Conservation (phyloP, 2,113 vertebrate genomes). For the Cyphomyrus discorhynchus region DNA sequence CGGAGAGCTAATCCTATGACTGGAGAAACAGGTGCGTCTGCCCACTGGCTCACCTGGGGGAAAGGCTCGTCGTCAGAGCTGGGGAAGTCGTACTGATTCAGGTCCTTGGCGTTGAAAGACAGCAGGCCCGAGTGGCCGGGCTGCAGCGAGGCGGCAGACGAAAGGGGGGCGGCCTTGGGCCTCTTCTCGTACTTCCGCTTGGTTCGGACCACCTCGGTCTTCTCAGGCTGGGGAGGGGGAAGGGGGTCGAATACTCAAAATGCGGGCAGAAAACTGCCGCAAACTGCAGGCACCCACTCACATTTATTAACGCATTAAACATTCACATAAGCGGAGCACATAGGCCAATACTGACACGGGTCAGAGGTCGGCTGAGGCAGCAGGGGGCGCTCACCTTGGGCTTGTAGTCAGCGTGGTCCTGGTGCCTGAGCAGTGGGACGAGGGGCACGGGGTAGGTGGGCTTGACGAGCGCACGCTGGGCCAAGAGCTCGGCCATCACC, state of each 20-base stretch:
- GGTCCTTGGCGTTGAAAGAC: constrained; percentile 90
- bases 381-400: constrained; percentile 65
- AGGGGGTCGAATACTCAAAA: background rate
- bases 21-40: background rate
- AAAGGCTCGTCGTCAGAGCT: constrained; percentile 95
- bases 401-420: constrained; percentile 87
- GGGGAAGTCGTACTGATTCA: constrained; percentile 98
- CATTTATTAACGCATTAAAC: background rate
- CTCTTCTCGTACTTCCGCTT: constrained; percentile 99
- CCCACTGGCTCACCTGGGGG: constrained; percentile 77
- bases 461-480: constrained; percentile 82
- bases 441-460: constrained; percentile 89
- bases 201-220: constrained; percentile 81
- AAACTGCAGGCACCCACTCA: background rate
- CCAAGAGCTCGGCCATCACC: constrained; percentile 90
- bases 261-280: background rate
- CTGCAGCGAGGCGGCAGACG: constrained; percentile 62
- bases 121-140: constrained; percentile 77
- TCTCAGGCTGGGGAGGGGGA: constrained; percentile 75
- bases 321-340: background rate
- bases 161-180: constrained; percentile 80
- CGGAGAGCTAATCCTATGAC: background rate
- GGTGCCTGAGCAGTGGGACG: constrained; percentile 83
- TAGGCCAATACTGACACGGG: background rate
- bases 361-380: background rate